phyloP scores from a whole-genome alignment of 2,888 invertebrate species.

The Cryptocephalus primarius region DNA sequence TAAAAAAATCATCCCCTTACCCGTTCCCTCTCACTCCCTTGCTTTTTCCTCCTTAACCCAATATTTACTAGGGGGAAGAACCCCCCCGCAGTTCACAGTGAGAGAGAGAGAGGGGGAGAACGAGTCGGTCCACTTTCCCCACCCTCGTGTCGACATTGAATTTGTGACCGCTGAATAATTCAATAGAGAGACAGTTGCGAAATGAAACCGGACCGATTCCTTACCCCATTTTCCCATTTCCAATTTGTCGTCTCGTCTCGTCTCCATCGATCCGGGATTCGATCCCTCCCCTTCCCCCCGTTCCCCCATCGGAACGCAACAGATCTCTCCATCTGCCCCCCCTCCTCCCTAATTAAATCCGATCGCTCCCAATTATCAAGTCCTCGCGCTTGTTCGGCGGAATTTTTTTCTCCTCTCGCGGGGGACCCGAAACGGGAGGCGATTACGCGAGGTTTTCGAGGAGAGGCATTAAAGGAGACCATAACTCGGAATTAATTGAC shows the following conservation, averaged over 20 bases:
- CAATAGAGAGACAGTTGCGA: slow-evolving; percentile 19
- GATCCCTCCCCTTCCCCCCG: slow-evolving; percentile 5
- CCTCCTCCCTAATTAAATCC: not conserved
- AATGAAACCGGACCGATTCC: slow-evolving; percentile 20
- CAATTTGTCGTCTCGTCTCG: slow-evolving; percentile 29
- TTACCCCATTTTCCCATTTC: slow-evolving; percentile 22
- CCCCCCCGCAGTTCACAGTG: too few species aligned
- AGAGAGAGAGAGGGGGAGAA: too few species aligned
- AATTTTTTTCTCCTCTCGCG: not conserved
- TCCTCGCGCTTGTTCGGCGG: not conserved
- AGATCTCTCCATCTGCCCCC: slow-evolving; percentile 14
- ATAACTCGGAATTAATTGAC: slow-evolving; percentile 32
- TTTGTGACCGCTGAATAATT: slow-evolving; percentile 23
- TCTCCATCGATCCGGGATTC: slow-evolving; percentile 5
- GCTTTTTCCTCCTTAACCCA: too few species aligned
- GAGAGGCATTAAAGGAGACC: slow-evolving; percentile 14
- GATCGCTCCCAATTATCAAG: not conserved
- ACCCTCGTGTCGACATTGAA: slow-evolving; percentile 9
- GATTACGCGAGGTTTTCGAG: slow-evolving; percentile 18
- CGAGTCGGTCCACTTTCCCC: not conserved
- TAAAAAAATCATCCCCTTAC: too few species aligned
- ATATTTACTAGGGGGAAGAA: too few species aligned
- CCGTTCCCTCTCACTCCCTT: too few species aligned
- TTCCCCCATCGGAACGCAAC: slow-evolving; percentile 26
- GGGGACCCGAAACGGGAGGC: slow-evolving; percentile 7